These are phyloP conservation scores for Euplexia lucipara DNA, from an alignment of 2,888 invertebrate genomes.

Conservation along the genomic window DNA sequence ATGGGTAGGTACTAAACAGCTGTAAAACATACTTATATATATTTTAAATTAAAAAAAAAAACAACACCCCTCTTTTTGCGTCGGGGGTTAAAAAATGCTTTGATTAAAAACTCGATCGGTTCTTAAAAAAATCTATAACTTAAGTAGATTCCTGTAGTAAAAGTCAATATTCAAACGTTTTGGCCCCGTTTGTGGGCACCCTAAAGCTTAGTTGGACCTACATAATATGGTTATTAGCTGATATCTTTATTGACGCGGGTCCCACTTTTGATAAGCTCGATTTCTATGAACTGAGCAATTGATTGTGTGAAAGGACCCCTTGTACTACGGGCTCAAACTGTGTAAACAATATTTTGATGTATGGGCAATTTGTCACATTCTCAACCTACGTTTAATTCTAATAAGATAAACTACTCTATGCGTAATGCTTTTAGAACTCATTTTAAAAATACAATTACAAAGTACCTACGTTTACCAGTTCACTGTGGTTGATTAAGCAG, in stretches of 20 bases:
- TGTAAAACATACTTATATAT: no score
- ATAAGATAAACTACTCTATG: conserved; percentile 9
- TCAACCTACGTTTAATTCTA: not conserved
- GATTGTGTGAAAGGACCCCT: not conserved
- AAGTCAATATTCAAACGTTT: not conserved
- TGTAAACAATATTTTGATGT: conserved; percentile 21
- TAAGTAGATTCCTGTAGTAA: no score
- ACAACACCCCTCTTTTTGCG: no score
- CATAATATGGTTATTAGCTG: conserved; percentile 1
- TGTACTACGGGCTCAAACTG: conserved; percentile 1
- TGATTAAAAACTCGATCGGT: no score
- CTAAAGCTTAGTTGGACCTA: conserved; percentile 9
- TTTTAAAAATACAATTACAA: not conserved
- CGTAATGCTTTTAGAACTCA: fast-evolving
- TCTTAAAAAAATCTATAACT: no score
- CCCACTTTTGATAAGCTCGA: not conserved
- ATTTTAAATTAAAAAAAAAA: no score
- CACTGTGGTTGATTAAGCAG: no score
- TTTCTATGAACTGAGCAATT: conserved; percentile 22
- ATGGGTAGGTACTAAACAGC: no score
- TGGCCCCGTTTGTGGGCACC: conserved; percentile 6
- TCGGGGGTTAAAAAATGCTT: no score
- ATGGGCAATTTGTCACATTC: conserved; percentile 1
- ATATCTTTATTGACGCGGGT: not conserved
- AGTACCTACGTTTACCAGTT: not conserved